Conservation (phyloP, 2,797 vertebrate genomes). For the Anisognathus igniventris region DNA sequence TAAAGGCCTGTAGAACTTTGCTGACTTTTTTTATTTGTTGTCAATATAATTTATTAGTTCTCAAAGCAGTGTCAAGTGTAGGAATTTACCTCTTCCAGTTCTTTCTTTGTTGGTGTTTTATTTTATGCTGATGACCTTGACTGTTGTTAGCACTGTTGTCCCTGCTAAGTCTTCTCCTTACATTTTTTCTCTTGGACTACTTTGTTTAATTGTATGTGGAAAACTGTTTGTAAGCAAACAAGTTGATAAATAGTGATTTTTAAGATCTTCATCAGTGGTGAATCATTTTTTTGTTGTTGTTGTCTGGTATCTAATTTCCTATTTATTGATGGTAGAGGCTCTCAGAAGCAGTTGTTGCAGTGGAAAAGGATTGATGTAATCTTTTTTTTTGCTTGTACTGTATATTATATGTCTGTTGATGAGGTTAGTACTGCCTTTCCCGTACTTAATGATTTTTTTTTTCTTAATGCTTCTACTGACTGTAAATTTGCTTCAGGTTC, state of each 20-base stretch:
- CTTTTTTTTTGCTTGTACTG: neutral
- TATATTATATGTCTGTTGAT: neutral
- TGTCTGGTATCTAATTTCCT: neutral
- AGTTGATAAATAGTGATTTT: neutral
- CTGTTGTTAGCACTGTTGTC: neutral
- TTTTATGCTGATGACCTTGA: neutral
- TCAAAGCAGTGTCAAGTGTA: neutral
- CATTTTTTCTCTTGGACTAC: neutral
- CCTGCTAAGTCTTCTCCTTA: neutral
- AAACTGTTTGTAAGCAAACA: neutral
- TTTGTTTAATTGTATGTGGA: neutral
- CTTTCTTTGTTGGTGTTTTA: neutral
- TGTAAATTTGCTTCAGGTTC: neutral
- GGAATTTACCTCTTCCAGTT: neutral
- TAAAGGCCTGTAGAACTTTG: neutral
- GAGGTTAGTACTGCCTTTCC: neutral
- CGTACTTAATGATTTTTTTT: neutral
- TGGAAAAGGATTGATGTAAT: neutral
- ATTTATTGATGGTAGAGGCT: neutral
- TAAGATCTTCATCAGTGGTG: neutral
- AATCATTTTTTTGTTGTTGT: neutral
- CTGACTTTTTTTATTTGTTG: neutral
- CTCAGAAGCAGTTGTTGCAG: neutral
- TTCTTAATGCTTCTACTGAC: neutral
- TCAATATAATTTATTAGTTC: neutral